Base-by-base conservation (phyloP, 1,140 invertebrate species). In the Tetramorium parvispinum region DNA sequence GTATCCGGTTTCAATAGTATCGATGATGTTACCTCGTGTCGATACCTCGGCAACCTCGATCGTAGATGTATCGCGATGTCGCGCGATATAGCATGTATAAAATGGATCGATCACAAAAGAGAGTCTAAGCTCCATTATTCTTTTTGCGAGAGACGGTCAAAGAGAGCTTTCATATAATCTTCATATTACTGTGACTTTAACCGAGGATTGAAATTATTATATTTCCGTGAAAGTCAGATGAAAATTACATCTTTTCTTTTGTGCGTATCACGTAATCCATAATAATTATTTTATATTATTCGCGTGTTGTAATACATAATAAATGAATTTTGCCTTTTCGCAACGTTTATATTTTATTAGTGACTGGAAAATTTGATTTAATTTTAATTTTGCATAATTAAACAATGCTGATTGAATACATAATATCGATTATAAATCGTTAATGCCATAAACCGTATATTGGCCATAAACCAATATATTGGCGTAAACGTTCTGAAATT, bases 1-100 rank as follows among this genome's bases (percentile, higher is more conserved):
- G 76, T 92, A 92, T 92, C 83, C 57, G 61, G 37, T 92, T 92
- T 92, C 92, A 92, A 92, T 88, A 83, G 81, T 92, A 92, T 92
- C 90, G 85, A 91, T 88, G 85, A 89, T 91, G 75, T 81, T 88
- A 85, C 66, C 32, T 32, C 63, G 70, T 85, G 79, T 86, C 85
- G 86, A 90, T 90, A 85, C 65, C 82, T 86, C 61, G 66, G 40
- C 89, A 76, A 68, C 85, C 87, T 85, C 55, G 63, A 61, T 76
- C 61, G 78, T 73, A 82, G 66, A 75, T 83, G 88, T 75, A 78
- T 79, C 49, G 55, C 32, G 57, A 51, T 81, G 46, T 68, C n/a
- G 63, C 46, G 10, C 24, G 66, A 49, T 32, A 49, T 49, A 83
- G 59, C 79, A 40, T 43, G 8, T 32, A 49, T 59, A 55, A 59